Evolutionary conservation across 2,113 vertebrate genomes (phyloP).

Genomic region (Spilogale gracilis): DNA sequence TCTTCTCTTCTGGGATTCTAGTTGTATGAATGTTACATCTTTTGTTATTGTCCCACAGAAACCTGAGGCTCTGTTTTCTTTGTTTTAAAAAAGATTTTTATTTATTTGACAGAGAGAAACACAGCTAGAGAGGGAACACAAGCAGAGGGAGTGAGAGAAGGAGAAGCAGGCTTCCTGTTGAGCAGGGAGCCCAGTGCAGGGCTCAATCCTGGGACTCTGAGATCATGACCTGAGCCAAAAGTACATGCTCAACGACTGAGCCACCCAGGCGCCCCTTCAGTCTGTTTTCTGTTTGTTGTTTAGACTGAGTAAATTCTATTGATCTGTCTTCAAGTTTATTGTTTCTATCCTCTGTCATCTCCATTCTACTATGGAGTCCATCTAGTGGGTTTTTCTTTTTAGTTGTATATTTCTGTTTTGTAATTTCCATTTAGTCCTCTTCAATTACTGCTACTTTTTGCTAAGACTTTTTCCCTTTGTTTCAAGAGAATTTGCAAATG

Average conservation of each 20-base stretch:
- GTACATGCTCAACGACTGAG: too few species aligned
- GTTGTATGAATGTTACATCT: neutral
- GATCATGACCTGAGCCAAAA: too few species aligned
- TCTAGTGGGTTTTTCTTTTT: neutral
- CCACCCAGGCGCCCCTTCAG: neutral
- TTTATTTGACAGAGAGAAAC: too few species aligned
- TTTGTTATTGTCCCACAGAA: neutral
- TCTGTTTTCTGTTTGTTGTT: neutral
- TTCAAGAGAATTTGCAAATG: slow-evolving; percentile 27
- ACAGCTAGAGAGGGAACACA: too few species aligned
- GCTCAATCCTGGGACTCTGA: too few species aligned
- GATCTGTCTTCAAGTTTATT: neutral
- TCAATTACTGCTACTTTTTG: neutral
- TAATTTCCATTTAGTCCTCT: slow-evolving; percentile 20
- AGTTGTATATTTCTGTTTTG: neutral
- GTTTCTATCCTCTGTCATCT: neutral
- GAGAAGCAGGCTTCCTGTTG: too few species aligned
- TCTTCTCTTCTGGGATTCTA: neutral
- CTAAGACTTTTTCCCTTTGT: neutral
- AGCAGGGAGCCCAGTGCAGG: too few species aligned
- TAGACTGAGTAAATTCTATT: neutral
- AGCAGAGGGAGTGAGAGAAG: too few species aligned
- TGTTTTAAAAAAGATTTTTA: neutral
- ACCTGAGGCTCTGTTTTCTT: neutral
- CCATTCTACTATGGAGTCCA: neutral